phyloP scores from a whole-genome alignment of 2,113 vertebrate genomes.

The Cavia aperea region DNA sequence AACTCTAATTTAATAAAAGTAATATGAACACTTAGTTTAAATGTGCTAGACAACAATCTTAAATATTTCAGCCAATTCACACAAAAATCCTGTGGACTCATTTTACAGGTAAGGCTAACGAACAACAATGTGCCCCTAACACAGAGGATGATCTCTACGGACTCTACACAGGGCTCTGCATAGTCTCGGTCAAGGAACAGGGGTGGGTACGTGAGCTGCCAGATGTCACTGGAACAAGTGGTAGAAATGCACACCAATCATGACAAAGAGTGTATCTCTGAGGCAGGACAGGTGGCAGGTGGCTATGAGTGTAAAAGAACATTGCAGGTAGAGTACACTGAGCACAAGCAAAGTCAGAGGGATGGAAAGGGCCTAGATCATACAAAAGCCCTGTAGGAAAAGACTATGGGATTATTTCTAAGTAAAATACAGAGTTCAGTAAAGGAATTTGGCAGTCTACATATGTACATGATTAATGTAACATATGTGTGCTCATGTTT shows the following conservation, averaged over 20 bases:
- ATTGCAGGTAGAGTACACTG: rapidly evolving
- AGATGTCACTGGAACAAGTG: background rate
- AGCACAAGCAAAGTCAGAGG: background rate
- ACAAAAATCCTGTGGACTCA: background rate
- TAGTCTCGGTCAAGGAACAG: background rate
- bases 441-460: background rate
- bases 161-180: background rate
- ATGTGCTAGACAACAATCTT: background rate
- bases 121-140: background rate
- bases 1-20: background rate
- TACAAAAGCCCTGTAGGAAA: background rate
- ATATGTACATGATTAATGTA: background rate
- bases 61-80: background rate
- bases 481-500: background rate
- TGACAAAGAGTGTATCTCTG: background rate
- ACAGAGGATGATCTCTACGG: background rate
- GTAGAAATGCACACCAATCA: background rate
- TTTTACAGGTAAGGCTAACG: background rate
- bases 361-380: background rate
- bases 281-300: too few relatives aligned
- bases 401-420: background rate
- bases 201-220: background rate
- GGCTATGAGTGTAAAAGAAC: background rate
- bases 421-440: background rate
- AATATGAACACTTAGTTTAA: background rate